These are phyloP conservation scores for Pedetes capensis DNA, from an alignment of 2,113 vertebrate genomes.

Conservation along the genomic window DNA sequence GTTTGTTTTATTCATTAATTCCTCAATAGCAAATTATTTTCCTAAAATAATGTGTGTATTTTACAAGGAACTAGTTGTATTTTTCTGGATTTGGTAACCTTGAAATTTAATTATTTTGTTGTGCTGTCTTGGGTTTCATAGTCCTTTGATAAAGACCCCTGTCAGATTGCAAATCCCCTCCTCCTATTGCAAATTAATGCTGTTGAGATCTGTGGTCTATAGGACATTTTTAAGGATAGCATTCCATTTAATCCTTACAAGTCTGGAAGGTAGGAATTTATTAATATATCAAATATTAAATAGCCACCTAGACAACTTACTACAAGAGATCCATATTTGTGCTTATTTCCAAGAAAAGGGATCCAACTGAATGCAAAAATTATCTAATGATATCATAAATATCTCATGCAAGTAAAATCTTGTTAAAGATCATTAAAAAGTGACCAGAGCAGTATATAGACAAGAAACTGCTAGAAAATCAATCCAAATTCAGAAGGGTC, in stretches of 20 bases:
- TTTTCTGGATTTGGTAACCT: conserved; percentile 34
- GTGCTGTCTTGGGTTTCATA: not conserved
- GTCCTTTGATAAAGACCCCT: not conserved
- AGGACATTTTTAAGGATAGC: not conserved
- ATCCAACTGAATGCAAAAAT: too few relatives aligned
- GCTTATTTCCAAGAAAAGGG: too few relatives aligned
- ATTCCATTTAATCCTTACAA: not conserved
- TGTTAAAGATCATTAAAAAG: too few relatives aligned
- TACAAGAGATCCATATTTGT: too few relatives aligned
- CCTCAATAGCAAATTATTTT: not conserved
- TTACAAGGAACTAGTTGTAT: not conserved
- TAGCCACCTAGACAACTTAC: too few relatives aligned
- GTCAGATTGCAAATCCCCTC: not conserved
- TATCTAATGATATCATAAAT: too few relatives aligned
- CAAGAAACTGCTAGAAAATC: too few relatives aligned
- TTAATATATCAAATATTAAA: not conserved
- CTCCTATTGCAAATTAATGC: not conserved
- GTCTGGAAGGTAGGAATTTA: not conserved
- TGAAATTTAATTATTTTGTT: not conserved
- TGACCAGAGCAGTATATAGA: too few relatives aligned
- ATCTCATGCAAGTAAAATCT: too few relatives aligned
- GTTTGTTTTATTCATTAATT: conserved; percentile 8
- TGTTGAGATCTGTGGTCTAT: not conserved
- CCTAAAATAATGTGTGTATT: conserved; percentile 1
- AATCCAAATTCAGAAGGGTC: too few relatives aligned